phyloP scores from a whole-genome alignment of 2,113 vertebrate species.

The Spermophilus dauricus region DNA sequence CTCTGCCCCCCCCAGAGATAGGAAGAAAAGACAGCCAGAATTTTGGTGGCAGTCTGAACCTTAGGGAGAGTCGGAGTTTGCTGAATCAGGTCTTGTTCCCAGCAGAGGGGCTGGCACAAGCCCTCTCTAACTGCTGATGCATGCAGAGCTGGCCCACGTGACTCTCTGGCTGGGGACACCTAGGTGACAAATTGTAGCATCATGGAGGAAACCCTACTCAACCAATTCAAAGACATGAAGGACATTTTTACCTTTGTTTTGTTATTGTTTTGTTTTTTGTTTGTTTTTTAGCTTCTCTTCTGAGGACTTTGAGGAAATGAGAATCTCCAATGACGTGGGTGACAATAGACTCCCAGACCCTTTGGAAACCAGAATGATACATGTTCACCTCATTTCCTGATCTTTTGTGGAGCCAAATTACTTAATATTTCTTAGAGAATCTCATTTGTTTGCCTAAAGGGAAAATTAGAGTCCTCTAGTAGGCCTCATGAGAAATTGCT shows the following conservation, averaged over 20 bases:
- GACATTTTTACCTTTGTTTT: not conserved
- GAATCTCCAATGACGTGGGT: constrained; percentile 1
- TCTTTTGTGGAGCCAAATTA: constrained; percentile 5
- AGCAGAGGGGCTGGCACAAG: not conserved
- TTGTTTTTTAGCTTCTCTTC: not conserved
- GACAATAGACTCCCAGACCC: not conserved
- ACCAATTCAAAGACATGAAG: rapidly evolving
- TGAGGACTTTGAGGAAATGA: not conserved
- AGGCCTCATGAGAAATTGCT: not conserved
- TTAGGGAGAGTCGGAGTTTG: not conserved
- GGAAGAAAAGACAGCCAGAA: not conserved
- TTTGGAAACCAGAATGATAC: not conserved
- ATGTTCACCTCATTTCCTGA: constrained; percentile 49
- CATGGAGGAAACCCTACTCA: not conserved
- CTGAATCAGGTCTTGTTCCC: not conserved
- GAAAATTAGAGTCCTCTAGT: not conserved
- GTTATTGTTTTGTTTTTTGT: too few species aligned
- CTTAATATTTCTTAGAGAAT: not conserved
- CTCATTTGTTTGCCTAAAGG: constrained; percentile 33
- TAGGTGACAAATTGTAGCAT: rapidly evolving
- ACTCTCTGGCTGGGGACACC: not conserved
- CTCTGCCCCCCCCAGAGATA: not conserved
- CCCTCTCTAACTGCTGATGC: not conserved
- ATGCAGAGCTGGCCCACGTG: not conserved
- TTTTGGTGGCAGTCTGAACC: not conserved